Evolutionary conservation across 2,888 invertebrate genomes (phyloP), one percentile per base, ranked within the genome.

Genomic region (Xanthostigma xanthostigma): DNA sequence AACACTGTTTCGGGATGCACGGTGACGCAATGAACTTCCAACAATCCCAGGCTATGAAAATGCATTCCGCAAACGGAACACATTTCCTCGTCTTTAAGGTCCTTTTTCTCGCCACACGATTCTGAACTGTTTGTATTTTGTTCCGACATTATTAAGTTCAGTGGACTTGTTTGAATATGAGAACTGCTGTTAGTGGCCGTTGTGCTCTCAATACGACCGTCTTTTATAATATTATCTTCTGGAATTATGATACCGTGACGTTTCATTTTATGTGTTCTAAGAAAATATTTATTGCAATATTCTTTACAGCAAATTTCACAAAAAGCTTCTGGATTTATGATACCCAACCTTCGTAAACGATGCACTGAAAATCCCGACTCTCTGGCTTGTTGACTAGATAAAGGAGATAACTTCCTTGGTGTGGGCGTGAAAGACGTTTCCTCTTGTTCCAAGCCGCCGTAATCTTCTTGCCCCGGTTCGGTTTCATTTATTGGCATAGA

Each of bases 251-350:
- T 82, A 1, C 93, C 93, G 65, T 96, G 95, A n/a, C 88, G 78
- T 64, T 92, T 88, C 70, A 88, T 82, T 61, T 93, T 90, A 67
- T 96, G 96, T 44, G 90, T 89, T 47, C 89, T 76, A 41, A 96
- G 72, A 62, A 93, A 93, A 63, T 92, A 92, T 65, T 91, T 91
- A 64, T 91, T 93, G 64, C 88, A 90, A 63, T 92, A 92, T 64
- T 92, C 91, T 63, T 91, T 90, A 67, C 88, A 86, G 65, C 93
- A 93, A 50, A 92, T 79, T 65, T 92, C 90, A 66, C 93, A 93
- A 65, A 89, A 92, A n/a, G 90, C 89, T 60, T 92, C 90, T 2
- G 85, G 84, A 65, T 86, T 85, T 58, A 82, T 75, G 36, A 90
- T 86, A 37, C 90, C 90, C 50, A 90, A 72, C 50, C 84, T 78